Base-by-base conservation (phyloP, 2,113 vertebrate species). In the Semnopithecus entellus region DNA sequence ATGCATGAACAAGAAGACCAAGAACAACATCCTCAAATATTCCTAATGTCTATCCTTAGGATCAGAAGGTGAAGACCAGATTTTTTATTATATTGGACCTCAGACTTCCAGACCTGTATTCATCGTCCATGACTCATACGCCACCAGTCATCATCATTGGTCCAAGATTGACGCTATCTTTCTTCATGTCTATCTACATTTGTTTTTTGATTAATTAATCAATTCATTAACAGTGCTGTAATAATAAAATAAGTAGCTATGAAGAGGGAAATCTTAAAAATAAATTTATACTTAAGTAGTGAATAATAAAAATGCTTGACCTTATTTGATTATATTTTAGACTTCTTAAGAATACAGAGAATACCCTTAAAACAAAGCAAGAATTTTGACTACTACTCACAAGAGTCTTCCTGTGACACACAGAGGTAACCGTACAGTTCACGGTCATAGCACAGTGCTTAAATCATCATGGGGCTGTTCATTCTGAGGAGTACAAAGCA, bases 81-180 rank as follows among this genome's bases (percentile, higher is more conserved):
- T 30, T 55, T 25, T 48, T 18, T 22, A 20, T 1, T 2, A 10
- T 16, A 30, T 38, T 52, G 52, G 85, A 68, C 88, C 93, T 95
- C 94, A 93, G 90, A 88, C 20, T 73, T 82, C 59, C 82, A 95
- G 57, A 88, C 48, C 13, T 20, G 18, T 43, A 78, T 27, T 79
- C 91, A 96, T 13, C 59, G 11, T 61, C 61, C 61, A 4, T 38
- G 80, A 76, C 70, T 79, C 72, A 27, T 35, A 68, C 18, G 4
- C 59, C 72, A 78, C n/a, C 12, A 52, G 27, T 17, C 32, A 14
- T n/a, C 94, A 79, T 78, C 72, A 78, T 9, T 23, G 72, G 81
- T 43, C 70, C 87, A 83, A 40, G 38, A 35, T 8, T 17, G 8
- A 40, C 59, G 32, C 59, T 30, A 8, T 23, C 10, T 64, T 38